Base-by-base conservation (phyloP, 2,797 vertebrate genomes). In the Euphonia xanthogaster region DNA sequence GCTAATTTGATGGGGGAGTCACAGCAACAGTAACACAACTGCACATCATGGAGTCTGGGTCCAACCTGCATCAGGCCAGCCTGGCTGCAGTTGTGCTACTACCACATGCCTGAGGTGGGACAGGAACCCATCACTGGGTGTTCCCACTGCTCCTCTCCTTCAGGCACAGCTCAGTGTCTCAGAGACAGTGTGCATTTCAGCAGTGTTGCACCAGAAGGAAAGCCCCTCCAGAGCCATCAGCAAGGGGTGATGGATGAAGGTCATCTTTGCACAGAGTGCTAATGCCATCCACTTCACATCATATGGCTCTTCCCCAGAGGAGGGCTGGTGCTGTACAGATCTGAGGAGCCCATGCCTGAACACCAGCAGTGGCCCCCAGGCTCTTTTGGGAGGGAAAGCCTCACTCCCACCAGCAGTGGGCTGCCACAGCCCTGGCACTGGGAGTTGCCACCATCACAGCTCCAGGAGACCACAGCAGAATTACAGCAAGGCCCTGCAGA, bases 231-330 rank as follows among this genome's bases (percentile, higher is more conserved):
- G 80, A 97, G 88, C 95, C 96, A 97, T 94, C 68, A 97, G 94
- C 72, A 75, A 44, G 42, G 92, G 93, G 96, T 97, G 94, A 97
- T 71, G 96, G 94, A 97, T 94, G 42, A 21, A 82, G 60, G 96
- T 97, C 90, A 95, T 83, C 95, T 91, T 90, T 58, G 92, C 76
- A 95, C 84, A 65, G 75, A 45, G 77, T 11, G 51, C 93, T 97
- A 87, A 53, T 80, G 74, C n/a, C 66, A 88, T 68, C 63, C 35
- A 45, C 10, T 68, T 92, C 14, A 90, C 97, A 97, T 97, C 97
- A 97, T 95, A 42, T 97, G 97, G 96, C 95, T 97, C 87, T 58
- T 58, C 12, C 48, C 15, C 18, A 48, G 21, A 65, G 35, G 7
- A 79, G 37, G 40, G 62, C 27, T 84, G 39, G 3, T 23, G 51